These are phyloP conservation scores for Leucophora obtusa DNA, from an alignment of 2,888 invertebrate genomes.

Conservation along the genomic window DNA sequence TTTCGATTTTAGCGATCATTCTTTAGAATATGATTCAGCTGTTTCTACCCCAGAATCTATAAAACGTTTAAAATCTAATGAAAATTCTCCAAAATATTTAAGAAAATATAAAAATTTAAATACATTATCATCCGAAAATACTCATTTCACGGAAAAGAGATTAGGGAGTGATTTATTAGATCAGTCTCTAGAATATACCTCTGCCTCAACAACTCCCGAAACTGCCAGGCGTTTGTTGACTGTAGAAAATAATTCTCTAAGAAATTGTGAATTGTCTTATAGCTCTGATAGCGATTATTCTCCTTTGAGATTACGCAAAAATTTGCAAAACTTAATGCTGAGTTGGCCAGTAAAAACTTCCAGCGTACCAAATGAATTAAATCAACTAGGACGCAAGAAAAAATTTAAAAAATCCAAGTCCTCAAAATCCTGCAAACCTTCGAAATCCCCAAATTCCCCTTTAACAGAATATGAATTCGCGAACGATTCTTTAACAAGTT, in stretches of 20 bases:
- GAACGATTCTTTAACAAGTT: constrained; percentile 45
- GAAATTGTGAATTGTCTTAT: background rate
- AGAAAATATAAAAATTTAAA: background rate
- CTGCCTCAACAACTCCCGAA: background rate
- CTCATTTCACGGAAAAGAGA: background rate
- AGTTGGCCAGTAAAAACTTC: constrained; percentile 64
- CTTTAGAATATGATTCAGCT: constrained; percentile 12
- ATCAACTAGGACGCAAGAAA: constrained; percentile 70
- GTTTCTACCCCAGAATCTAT: constrained; percentile 35
- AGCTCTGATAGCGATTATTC: constrained; percentile 47
- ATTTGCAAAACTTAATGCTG: constrained; percentile 52
- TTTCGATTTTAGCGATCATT: background rate
- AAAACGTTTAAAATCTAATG: background rate
- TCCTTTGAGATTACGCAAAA: constrained; percentile 31
- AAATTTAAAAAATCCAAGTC: constrained; percentile 35
- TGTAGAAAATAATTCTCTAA: background rate
- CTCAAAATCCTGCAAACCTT: background rate
- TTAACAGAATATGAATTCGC: constrained; percentile 63
- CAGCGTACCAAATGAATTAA: constrained; percentile 74
- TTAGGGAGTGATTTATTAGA: background rate
- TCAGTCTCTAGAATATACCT: constrained; percentile 3
- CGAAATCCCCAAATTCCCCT: constrained; percentile 46
- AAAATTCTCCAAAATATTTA: background rate
- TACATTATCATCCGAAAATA: background rate
- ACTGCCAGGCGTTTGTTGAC: background rate